Evolutionary conservation across 2,113 vertebrate species (phyloP), one percentile per base, ranked within the genome.

Genomic region (Bujurquina vittata): DNA sequence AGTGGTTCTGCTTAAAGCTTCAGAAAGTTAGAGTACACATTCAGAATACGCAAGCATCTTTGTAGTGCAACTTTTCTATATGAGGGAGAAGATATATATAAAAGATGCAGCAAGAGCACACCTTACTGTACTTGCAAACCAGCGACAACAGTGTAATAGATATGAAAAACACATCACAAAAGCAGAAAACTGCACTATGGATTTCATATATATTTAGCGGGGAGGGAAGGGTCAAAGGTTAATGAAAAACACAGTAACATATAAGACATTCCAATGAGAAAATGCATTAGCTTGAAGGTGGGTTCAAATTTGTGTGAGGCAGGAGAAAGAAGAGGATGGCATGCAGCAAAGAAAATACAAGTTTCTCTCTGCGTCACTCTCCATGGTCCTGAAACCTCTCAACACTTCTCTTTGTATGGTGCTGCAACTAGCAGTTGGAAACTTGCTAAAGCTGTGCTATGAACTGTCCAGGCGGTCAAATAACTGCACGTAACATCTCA

Each of bases 401-500:
- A 77, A 11, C n/a, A 1, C 12, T 22, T 86, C 7, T 73, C 10
- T 3, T 15, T 33, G 10, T 52, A 26, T 22, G 20, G 5, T 17
- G 26, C 54, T 58, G 10, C 10, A 37, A 22, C 18, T 33, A 33
- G 1, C 1, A 46, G 22, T 61, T 43, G 2, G 15, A 80, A 9
- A 22, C 35, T 26, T 35, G 33, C n/a, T 72, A 17, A 49, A 23
- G 18, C 57, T 55, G 18, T 10, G 31, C 65, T 15, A 58, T 5
- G 26, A 22, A 20, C 6, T 10, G 9, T 23, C 10, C 4, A 29
- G 7, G 10, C 2, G 55, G n/a, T 29, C 17, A 62, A 54, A 59
- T 17, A n/a, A 82, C 26, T 3, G 35, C 26, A 35, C 14, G 33
- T 59, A 40, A 40, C 14, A 15, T 46, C 84, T 97, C 95, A 99